These are phyloP conservation scores for Thunnus maccoyii DNA, from an alignment of 2,113 vertebrate genomes.

Conservation along the genomic window DNA sequence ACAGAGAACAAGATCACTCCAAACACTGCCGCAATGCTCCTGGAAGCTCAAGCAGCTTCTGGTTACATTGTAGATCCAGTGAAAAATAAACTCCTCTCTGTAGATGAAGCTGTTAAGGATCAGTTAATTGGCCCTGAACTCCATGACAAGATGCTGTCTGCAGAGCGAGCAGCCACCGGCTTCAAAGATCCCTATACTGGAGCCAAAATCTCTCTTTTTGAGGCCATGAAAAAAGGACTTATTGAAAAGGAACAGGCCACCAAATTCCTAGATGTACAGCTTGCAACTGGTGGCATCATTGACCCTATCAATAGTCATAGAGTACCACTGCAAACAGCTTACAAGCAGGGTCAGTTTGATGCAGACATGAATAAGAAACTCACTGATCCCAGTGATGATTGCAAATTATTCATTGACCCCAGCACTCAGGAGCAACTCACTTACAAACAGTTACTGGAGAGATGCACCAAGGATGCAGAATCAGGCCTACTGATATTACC, in stretches of 20 bases:
- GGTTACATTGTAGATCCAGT: slow-evolving; percentile 93
- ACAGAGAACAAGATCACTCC: slow-evolving; percentile 89
- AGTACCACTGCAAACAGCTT: slow-evolving; percentile 89
- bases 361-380: slow-evolving; percentile 88
- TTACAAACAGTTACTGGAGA: slow-evolving; percentile 91
- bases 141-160: slow-evolving; percentile 92
- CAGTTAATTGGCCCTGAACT: slow-evolving; percentile 92
- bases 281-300: slow-evolving; percentile 93
- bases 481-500: slow-evolving; percentile 90
- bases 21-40: slow-evolving; percentile 86
- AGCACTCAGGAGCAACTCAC: slow-evolving; percentile 93
- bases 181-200: slow-evolving; percentile 95
- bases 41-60: slow-evolving; percentile 95
- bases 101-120: slow-evolving; percentile 93
- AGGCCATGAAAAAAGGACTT: slow-evolving; percentile 94
- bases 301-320: slow-evolving; percentile 94
- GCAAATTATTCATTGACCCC: slow-evolving; percentile 93
- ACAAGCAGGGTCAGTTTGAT: slow-evolving; percentile 89
- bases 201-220: slow-evolving; percentile 92
- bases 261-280: slow-evolving; percentile 94
- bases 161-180: slow-evolving; percentile 92
- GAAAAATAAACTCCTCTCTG: slow-evolving; percentile 86
- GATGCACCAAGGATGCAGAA: slow-evolving; percentile 88
- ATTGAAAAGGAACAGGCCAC: slow-evolving; percentile 90
- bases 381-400: slow-evolving; percentile 86